Base-by-base conservation (phyloP, 2,888 invertebrate genomes). In the Druceiella hillmani region DNA sequence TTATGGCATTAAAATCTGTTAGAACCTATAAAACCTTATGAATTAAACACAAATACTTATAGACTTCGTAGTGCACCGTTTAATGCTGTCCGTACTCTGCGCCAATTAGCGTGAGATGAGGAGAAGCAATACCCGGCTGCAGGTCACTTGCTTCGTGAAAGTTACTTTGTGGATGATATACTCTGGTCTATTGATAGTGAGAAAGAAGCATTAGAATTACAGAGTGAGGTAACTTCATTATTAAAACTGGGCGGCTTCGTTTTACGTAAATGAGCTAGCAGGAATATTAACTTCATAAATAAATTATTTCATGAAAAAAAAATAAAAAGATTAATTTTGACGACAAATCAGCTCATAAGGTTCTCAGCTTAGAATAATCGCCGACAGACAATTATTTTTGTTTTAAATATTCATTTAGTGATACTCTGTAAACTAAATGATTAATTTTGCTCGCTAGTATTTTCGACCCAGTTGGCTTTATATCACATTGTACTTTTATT, bases 241-340 rank as follows among this genome's bases (percentile, higher is more conserved):
- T 34, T 51, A 10, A 41, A 33, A 16, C 26, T 38, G 7, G 52
- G 47, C 13, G 49, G 52, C 6, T 50, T 53, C 34, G 36, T 43
- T 4, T 38, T 53, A 3, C 38, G 52, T 7, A 45, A 52, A 36
- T 43, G 42, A 40, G 38, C 42, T 14, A 40, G 31, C 4, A 45
- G 40, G 12, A 25, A 27, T 16, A 4, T 15, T 2, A 20, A 34
- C 6, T 13, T 37, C 15, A 14, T 37, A 3, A 11, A 29, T 7
- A 12, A 25, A 9, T 3, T 43, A 11, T 26, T 40, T 15, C 12
- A 33, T 24, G 46, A 48, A 39, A 38, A 38, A 5, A 30, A 27
- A n/a, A 37, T 40, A 25, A n/a, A n/a, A 28, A 28, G 11, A 36
- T 36, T 16, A 28, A 36, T 7, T 32, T 36, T 14, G 36, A 26